phyloP scores from a whole-genome alignment of 2,888 invertebrate genomes.

The Neoitamus cyanurus region DNA sequence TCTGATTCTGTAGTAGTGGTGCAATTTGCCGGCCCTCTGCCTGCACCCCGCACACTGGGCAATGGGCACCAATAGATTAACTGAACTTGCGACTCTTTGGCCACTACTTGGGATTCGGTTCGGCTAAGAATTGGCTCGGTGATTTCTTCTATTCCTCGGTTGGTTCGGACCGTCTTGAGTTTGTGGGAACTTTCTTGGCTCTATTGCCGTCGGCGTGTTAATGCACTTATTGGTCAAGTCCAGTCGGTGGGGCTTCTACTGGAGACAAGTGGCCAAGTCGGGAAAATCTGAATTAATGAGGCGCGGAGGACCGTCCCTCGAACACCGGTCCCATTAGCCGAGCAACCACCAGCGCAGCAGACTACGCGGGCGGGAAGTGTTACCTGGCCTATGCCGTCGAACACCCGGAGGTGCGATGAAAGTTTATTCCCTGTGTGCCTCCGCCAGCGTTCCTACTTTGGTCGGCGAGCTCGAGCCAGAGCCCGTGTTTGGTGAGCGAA shows the following conservation, averaged over 20 bases:
- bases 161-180: not conserved
- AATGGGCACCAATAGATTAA: not conserved
- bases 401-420: conserved; percentile 32
- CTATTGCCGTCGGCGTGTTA: not conserved
- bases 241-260: not conserved
- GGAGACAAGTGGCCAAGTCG: not conserved
- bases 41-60: not conserved
- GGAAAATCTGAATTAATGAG: not conserved
- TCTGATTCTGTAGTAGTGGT: not conserved
- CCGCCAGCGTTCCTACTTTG: not conserved
- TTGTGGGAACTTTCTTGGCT: not conserved
- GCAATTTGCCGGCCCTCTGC: not conserved
- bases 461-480: not conserved
- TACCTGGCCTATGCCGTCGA: conserved; percentile 10
- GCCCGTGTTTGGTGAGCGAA: not conserved
- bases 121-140: not conserved
- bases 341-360: not conserved
- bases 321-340: not conserved
- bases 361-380: conserved; percentile 8
- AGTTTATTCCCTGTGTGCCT: conserved; percentile 22
- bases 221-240: not conserved
- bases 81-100: not conserved
- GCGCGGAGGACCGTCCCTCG: not conserved
- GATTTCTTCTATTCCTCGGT: not conserved
- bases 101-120: not conserved